A percentile compares a stretch with the other conserved stretches of the same genome.
Conservation (phyloP, 2,888 invertebrate genomes). For the Micropterix aruncella region DNA sequence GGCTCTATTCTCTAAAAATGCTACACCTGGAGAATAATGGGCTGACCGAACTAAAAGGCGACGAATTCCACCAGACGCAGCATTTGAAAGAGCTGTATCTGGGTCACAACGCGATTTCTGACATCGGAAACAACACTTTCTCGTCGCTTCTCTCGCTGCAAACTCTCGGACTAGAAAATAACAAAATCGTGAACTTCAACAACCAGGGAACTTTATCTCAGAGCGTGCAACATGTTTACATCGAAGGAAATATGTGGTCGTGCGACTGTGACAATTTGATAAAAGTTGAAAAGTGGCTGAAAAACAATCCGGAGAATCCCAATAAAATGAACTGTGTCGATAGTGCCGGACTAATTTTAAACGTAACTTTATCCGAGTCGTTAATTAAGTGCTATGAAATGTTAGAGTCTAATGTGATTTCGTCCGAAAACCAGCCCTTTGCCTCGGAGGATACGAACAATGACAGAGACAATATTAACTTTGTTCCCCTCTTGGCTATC, state of each 20-base stretch:
- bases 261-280: constrained; percentile 60
- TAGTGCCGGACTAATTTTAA: constrained; percentile 29
- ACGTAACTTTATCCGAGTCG: constrained; percentile 30
- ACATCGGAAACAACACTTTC: constrained; percentile 62
- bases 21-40: constrained; percentile 67
- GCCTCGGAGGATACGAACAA: constrained; percentile 52
- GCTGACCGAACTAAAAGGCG: constrained; percentile 54
- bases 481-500: constrained; percentile 62
- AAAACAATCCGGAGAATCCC: constrained; percentile 46
- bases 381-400: constrained; percentile 25
- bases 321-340: constrained; percentile 50
- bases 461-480: constrained; percentile 43
- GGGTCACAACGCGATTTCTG: constrained; percentile 61
- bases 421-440: constrained; percentile 40
- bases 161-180: constrained; percentile 59
- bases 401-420: constrained; percentile 41
- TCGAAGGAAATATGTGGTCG: constrained; percentile 66
- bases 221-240: constrained; percentile 46
- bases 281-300: constrained; percentile 52
- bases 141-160: constrained; percentile 54
- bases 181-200: constrained; percentile 57
- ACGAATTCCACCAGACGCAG: constrained; percentile 65
- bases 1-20: constrained; percentile 54
- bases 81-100: constrained; percentile 65
- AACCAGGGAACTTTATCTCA: constrained; percentile 46